These are phyloP conservation scores for Pipistrellus pipistrellus DNA, from an alignment of 2,797 vertebrate genomes.

Conservation along the genomic window DNA sequence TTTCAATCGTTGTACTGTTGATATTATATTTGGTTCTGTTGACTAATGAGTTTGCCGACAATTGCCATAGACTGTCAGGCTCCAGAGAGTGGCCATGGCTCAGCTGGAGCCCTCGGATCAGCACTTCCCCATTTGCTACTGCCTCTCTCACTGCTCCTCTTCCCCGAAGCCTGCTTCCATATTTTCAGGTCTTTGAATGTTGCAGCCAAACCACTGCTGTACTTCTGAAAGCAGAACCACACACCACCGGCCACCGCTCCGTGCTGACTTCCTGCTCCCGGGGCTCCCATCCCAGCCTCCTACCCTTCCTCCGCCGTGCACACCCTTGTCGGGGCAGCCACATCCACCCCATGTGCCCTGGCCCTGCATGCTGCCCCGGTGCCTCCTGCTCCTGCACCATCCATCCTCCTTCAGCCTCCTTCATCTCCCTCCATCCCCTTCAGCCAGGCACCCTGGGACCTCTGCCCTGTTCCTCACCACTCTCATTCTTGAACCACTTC, in stretches of 20 bases:
- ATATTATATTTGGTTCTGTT: too few relatives aligned
- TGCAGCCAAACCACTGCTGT: conserved; percentile 78
- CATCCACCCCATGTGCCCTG: not conserved
- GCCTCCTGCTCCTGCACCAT: not conserved
- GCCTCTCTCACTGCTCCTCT: conserved; percentile 71
- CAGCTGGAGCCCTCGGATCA: conserved; percentile 8
- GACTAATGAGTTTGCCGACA: too few relatives aligned
- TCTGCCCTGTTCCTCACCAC: not conserved
- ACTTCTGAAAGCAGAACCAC: conserved; percentile 84
- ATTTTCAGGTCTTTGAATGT: conserved; percentile 80
- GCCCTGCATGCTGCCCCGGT: fast-evolving
- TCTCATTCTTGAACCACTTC: conserved; percentile 59
- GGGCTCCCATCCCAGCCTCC: not conserved
- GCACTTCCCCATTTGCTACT: conserved; percentile 77
- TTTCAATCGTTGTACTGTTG: too few relatives aligned
- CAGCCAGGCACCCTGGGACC: not conserved
- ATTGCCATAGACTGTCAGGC: not conserved
- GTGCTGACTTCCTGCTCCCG: conserved; percentile 68
- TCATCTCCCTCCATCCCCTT: not conserved
- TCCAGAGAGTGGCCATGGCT: conserved; percentile 45
- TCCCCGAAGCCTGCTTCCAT: conserved; percentile 73
- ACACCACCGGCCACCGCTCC: conserved; percentile 12
- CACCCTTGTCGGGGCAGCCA: not conserved
- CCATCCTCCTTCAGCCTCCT: not conserved
- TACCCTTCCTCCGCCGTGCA: not conserved